Conservation (phyloP, 2,888 invertebrate species). For the Morinoia aosen region DNA sequence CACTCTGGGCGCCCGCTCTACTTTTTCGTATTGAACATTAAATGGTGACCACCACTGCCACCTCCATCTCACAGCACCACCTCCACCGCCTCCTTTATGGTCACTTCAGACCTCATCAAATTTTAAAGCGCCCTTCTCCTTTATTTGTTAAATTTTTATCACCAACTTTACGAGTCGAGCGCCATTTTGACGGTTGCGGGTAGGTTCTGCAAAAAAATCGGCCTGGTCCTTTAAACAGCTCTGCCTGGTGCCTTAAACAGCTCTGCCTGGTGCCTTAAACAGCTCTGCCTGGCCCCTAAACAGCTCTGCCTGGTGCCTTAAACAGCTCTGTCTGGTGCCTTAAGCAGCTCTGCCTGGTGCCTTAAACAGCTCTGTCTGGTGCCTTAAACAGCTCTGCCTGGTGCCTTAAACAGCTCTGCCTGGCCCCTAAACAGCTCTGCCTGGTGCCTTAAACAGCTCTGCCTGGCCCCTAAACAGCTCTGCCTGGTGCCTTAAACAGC, state of each 20-base stretch:
- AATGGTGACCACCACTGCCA: not conserved
- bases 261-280: not conserved
- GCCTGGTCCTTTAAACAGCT: not conserved
- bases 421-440: not conserved
- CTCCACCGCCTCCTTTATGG: not conserved
- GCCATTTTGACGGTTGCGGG: not conserved
- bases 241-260: not conserved
- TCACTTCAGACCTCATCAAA: conserved; percentile 30
- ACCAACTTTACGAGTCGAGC: not conserved
- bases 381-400: not conserved
- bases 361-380: not conserved
- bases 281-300: not conserved
- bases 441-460: not conserved
- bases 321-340: not conserved
- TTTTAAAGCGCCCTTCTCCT: not conserved
- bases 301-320: not conserved
- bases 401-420: not conserved
- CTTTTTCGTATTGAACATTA: not conserved
- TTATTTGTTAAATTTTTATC: conserved; percentile 48
- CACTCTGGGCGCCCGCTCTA: not conserved
- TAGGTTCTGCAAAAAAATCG: not conserved
- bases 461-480: not conserved
- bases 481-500: not conserved
- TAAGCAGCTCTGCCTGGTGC: not conserved
- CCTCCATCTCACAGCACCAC: not conserved